Evolutionary conservation across 2,797 vertebrate genomes (phyloP).

Genomic region (Melanotaenia parkinsoni): DNA sequence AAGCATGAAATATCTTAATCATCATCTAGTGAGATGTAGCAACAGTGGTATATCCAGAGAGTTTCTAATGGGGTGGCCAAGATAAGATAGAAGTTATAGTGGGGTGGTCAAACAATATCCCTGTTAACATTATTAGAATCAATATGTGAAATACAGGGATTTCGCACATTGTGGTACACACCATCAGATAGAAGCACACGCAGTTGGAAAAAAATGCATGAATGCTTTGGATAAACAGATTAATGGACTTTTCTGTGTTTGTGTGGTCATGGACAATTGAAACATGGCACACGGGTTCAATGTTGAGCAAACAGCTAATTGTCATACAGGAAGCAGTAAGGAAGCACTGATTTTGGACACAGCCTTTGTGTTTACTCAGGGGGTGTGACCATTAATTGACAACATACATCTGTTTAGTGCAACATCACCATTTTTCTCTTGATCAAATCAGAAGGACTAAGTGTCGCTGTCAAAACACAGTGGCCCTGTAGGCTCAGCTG

Average conservation of each 20-base stretch:
- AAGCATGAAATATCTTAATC: too few relatives aligned
- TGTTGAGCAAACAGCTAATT: not conserved
- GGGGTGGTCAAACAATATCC: too few relatives aligned
- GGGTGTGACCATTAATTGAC: slow-evolving; percentile 1
- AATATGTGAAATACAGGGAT: too few relatives aligned
- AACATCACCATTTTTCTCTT: slow-evolving; percentile 8
- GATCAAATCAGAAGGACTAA: slow-evolving; percentile 24
- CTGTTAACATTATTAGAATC: too few relatives aligned
- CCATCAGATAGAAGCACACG: slow-evolving; percentile 13
- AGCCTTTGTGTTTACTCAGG: slow-evolving; percentile 3
- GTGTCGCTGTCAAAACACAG: slow-evolving; percentile 40
- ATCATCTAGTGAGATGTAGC: too few relatives aligned
- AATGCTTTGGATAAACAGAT: slow-evolving; percentile 14
- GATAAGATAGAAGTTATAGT: too few relatives aligned
- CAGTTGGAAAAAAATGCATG: slow-evolving; percentile 13
- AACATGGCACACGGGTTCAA: not conserved
- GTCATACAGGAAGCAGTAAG: not conserved
- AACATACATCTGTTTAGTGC: slow-evolving; percentile 23
- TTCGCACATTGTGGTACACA: not conserved
- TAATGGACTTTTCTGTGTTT: not conserved
- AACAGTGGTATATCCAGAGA: too few relatives aligned
- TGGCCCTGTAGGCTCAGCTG: slow-evolving; percentile 47
- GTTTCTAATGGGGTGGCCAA: too few relatives aligned
- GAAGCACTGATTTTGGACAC: not conserved
- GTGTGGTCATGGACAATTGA: not conserved